Evolutionary conservation across 2,113 vertebrate species (phyloP), one percentile per base, ranked within the genome.

Genomic region (Gasterosteus aculeatus): DNA sequence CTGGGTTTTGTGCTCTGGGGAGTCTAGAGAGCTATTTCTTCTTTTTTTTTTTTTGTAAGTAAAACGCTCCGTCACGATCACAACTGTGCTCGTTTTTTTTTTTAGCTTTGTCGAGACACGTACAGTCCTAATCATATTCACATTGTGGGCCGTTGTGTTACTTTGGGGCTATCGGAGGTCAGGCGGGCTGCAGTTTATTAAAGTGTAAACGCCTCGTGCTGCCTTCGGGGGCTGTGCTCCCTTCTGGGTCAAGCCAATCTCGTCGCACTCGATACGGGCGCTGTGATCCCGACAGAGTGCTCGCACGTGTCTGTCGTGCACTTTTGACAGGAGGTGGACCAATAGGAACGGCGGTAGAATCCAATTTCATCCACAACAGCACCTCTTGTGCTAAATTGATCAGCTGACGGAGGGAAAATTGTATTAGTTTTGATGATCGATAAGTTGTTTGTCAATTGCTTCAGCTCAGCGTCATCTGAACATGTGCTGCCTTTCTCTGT

Each of bases 201-300:
- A 77, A 41, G 44, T 74, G 73, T 76, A 58, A 82, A 67, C 41
- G 7, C 65, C 80, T 80, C 62, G 74, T 87, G 87, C 57, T 76
- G 87, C 88, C 87, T 82, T 26, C 84, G 83, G 85, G 22, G 89
- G 82, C 78, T 77, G 57, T 41, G 70, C 65, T 56, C 77, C 81
- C 70, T 87, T 71, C 75, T 85, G 74, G 85, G 90, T 88, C 90
- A 86, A 11, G 29, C 72, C 69, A 72, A 15, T 65, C 66, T 57
- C 47, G 49, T 62, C 80, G 5, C 56, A 8, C 69, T 90, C 87
- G 53, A 87, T 88, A 91, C 33, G 58, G 68, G 26, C 49, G 62
- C 8, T 57, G 67, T 63, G 42, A 56, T 61, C 5, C 44, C 47
- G 0, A 42, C 10, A 54, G 33, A 63, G 26, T 35, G 42, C 10